These are phyloP conservation scores for Zaprionus inermis DNA, from an alignment of 1,140 invertebrate species.

Conservation along the genomic window DNA sequence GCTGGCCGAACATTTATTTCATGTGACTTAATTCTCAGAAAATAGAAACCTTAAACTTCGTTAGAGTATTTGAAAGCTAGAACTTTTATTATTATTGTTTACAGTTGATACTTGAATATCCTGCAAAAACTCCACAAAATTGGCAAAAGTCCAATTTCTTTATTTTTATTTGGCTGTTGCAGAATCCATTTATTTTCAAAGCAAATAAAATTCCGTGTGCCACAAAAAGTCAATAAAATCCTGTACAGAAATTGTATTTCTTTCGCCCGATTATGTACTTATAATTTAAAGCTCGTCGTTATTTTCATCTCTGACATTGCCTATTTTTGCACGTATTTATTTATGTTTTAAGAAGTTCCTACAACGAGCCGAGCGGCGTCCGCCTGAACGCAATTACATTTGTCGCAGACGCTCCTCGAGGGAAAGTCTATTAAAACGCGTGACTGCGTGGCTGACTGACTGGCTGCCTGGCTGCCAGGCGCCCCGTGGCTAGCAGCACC, in stretches of 20 bases:
- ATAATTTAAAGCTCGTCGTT: constrained; percentile 10
- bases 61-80: too few species aligned
- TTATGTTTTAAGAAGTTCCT: constrained; percentile 47
- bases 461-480: constrained; percentile 8
- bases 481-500: constrained; percentile 27
- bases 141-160: too few species aligned
- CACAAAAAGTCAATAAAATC: not conserved
- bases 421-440: constrained; percentile 58
- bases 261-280: constrained; percentile 1
- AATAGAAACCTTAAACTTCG: too few species aligned
- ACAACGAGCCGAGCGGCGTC: not conserved
- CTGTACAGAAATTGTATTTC: not conserved
- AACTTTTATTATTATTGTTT: too few species aligned
- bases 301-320: not conserved
- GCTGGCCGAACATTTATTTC: too few species aligned
- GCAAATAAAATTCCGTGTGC: not conserved
- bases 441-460: constrained; percentile 26
- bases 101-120: too few species aligned
- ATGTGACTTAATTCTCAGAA: too few species aligned
- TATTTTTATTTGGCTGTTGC: not conserved
- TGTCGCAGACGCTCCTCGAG: constrained; percentile 15
- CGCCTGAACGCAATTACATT: constrained; percentile 50
- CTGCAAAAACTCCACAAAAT: not conserved
- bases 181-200: not conserved
- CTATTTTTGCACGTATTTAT: constrained; percentile 43